Conservation (phyloP, 2,888 invertebrate species). For the Rhagonycha fulva region DNA sequence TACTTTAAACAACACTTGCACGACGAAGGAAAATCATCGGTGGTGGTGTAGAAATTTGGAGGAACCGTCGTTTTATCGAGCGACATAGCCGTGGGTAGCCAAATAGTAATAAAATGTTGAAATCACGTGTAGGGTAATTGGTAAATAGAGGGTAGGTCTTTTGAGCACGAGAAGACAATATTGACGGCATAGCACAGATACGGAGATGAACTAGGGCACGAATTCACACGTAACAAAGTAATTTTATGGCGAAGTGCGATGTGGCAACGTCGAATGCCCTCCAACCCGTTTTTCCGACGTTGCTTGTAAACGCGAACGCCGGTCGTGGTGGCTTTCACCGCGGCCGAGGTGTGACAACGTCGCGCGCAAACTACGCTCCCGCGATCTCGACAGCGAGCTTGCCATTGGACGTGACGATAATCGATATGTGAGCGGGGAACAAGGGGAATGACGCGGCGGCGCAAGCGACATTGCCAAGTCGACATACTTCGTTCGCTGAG, state of each 20-base stretch:
- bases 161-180: constrained; percentile 25
- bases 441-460: constrained; percentile 60
- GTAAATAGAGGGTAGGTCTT: constrained; percentile 22
- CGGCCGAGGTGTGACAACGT: constrained; percentile 52
- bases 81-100: constrained; percentile 11
- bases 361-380: constrained; percentile 61
- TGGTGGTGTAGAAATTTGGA: neutral
- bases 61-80: constrained; percentile 16
- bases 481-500: constrained; percentile 47
- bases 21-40: neutral
- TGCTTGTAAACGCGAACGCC: constrained; percentile 25
- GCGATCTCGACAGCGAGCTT: constrained; percentile 54
- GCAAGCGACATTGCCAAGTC: constrained; percentile 60
- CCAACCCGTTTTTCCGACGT: constrained; percentile 28
- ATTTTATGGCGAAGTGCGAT: constrained; percentile 28
- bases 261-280: constrained; percentile 48
- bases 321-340: constrained; percentile 34
- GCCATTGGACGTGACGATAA: constrained; percentile 65
- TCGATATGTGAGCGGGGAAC: constrained; percentile 65
- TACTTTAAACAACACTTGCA: neutral
- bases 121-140: constrained; percentile 39
- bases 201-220: constrained; percentile 32
- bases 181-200: constrained; percentile 35
- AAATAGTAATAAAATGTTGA: neutral
- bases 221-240: constrained; percentile 23